Base-by-base conservation (phyloP, 2,888 invertebrate species). In the Lasiommata megera region DNA sequence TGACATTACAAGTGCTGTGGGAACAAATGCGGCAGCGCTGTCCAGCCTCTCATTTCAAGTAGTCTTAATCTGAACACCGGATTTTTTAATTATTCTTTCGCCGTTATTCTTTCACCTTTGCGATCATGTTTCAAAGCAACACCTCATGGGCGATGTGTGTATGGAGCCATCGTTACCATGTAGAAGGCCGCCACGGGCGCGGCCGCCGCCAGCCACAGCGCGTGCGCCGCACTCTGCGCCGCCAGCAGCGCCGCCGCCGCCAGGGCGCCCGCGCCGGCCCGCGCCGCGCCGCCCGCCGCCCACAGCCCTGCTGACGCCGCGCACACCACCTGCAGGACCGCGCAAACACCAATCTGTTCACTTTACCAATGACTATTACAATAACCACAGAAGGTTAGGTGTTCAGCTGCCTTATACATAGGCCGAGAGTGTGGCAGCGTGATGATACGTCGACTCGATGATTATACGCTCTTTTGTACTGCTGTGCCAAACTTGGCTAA, bases 81-180 rank as follows among this genome's bases (percentile, higher is more conserved):
- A n/a, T n/a, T n/a, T n/a, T n/a, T n/a, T n/a, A n/a, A n/a, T 31
- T 3, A 8, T 6, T 31, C 31, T 31, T 7, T 8, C 7, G 7
- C 3, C 7, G 7, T 31, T 3, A 31, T 7, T 31, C 31, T 1
- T 6, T 31, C 9, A 3, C 7, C 1, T 31, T 1, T 31, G 7
- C 3, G 28, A 6, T 28, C 62, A 68, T 70, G 74, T 7, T 74
- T 62, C 28, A 74, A 76, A n/a, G 72, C 50, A 11, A 76, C 64
- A n/a, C 6, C 82, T 65, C 47, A 83, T 80, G 82, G 82, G 31
- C 11, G n/a, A n/a, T n/a, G n/a, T n/a, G n/a, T n/a, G n/a, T n/a
- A n/a, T n/a, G n/a, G n/a, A n/a, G n/a, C n/a, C n/a, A n/a, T n/a
- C 23, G 23, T 73, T 3, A 12, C 23, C 9, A 67, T 65, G 56